A percentile compares a stretch with the other conserved stretches of the same genome.
These are phyloP conservation scores for Hylia prasina DNA, from an alignment of 2,113 vertebrate genomes.

Conservation along the genomic window DNA sequence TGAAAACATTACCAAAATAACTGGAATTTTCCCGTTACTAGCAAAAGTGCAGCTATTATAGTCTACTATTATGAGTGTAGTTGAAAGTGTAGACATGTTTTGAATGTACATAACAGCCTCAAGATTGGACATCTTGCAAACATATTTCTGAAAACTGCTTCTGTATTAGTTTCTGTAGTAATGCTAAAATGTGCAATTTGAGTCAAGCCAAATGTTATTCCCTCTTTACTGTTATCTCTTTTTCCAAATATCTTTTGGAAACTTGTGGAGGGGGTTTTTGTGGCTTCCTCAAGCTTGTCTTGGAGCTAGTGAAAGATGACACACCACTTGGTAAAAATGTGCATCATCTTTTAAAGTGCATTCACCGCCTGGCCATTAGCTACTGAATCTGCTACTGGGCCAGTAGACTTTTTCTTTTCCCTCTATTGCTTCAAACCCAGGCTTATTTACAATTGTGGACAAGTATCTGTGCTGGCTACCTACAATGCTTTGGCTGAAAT, in stretches of 20 bases:
- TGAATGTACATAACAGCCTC: not conserved
- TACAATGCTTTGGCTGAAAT: not conserved
- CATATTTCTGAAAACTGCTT: not conserved
- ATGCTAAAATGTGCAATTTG: not conserved
- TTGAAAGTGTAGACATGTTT: not conserved
- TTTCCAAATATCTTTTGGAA: not conserved
- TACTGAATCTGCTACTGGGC: not conserved
- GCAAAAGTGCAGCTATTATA: not conserved
- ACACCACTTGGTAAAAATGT: not conserved
- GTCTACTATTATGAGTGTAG: not conserved
- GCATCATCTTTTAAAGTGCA: not conserved
- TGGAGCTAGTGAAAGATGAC: not conserved
- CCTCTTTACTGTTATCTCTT: not conserved
- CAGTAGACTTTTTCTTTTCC: not conserved
- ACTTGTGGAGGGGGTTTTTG: not conserved
- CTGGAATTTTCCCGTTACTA: slow-evolving; percentile 13
- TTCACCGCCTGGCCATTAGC: not conserved
- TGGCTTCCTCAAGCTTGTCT: not conserved
- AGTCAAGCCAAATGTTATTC: not conserved
- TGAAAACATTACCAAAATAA: slow-evolving; percentile 40
- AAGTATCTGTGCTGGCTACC: not conserved
- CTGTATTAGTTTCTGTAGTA: not conserved
- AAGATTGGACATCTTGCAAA: not conserved
- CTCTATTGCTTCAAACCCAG: not conserved
- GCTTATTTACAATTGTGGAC: not conserved